Percentiles rank a stretch among this genome's conserved stretches.
Evolutionary conservation across 2,888 invertebrate species (phyloP).

Genomic region (Dryocosmus kuriphilus): DNA sequence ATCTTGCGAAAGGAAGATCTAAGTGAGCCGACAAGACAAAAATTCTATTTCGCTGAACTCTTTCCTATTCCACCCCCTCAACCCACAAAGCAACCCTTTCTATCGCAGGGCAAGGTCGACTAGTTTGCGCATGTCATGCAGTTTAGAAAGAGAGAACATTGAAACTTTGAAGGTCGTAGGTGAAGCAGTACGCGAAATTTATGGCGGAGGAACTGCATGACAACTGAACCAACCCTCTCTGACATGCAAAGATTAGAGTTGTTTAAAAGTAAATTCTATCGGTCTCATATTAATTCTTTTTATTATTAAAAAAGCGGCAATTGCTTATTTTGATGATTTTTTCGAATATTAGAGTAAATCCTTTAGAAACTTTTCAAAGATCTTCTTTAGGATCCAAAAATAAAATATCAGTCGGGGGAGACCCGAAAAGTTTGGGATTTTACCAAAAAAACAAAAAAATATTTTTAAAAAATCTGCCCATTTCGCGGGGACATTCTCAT

Average conservation of each 20-base stretch:
- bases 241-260: neutral
- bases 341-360: no score
- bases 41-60: constrained; percentile 36
- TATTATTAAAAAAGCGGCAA: no score
- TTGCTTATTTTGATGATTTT: no score
- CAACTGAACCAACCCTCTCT: neutral
- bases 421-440: no score
- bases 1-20: constrained; percentile 31
- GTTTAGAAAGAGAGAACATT: constrained; percentile 42
- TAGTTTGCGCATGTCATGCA: constrained; percentile 40
- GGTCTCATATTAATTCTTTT: no score
- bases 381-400: no score
- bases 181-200: constrained; percentile 49
- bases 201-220: constrained; percentile 27
- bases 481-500: no score
- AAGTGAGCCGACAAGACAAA: constrained; percentile 18
- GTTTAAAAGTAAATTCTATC: no score
- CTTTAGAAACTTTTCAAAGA: no score
- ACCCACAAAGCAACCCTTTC: neutral
- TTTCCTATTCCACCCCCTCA: constrained; percentile 42
- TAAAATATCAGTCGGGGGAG: no score
- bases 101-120: constrained; percentile 50
- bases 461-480: no score
- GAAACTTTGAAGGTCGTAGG: constrained; percentile 52
- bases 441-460: no score